Evolutionary conservation across 2,888 invertebrate genomes (phyloP).

Genomic region (Ennomos erosarius): DNA sequence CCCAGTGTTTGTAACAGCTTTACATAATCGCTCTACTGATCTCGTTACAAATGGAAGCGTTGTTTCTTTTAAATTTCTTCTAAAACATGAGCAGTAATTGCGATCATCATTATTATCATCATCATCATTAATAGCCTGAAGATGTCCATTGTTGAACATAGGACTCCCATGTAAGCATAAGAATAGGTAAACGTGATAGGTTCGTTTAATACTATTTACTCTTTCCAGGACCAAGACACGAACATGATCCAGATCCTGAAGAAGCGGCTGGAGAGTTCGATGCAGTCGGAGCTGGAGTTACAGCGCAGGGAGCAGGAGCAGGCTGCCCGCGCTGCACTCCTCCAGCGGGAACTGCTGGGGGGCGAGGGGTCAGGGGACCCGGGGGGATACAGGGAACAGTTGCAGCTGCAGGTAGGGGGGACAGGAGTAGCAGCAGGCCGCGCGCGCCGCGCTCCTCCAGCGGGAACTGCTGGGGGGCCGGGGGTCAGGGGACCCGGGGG

Average conservation of each 20-base stretch:
- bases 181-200: not conserved
- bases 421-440: constrained; percentile 70
- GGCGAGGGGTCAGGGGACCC: constrained; percentile 19
- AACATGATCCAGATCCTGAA: constrained; percentile 88
- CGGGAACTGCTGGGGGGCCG: constrained; percentile 41
- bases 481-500: constrained; percentile 16
- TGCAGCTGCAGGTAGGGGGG: constrained; percentile 55
- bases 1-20: no score
- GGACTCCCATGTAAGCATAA: not conserved
- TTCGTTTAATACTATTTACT: not conserved
- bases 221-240: constrained; percentile 86
- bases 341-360: constrained; percentile 49
- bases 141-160: no score
- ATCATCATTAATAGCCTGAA: no score
- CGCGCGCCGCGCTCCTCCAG: constrained; percentile 61
- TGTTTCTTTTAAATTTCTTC: no score
- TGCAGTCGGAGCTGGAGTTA: constrained; percentile 87
- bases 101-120: no score
- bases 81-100: no score
- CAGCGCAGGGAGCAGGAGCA: constrained; percentile 85
- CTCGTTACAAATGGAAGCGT: no score
- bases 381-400: constrained; percentile 33
- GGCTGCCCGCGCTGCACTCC: constrained; percentile 63
- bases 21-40: no score
- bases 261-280: constrained; percentile 86